phyloP scores from a whole-genome alignment of 2,113 vertebrate species.

The Struthidea cinerea region DNA sequence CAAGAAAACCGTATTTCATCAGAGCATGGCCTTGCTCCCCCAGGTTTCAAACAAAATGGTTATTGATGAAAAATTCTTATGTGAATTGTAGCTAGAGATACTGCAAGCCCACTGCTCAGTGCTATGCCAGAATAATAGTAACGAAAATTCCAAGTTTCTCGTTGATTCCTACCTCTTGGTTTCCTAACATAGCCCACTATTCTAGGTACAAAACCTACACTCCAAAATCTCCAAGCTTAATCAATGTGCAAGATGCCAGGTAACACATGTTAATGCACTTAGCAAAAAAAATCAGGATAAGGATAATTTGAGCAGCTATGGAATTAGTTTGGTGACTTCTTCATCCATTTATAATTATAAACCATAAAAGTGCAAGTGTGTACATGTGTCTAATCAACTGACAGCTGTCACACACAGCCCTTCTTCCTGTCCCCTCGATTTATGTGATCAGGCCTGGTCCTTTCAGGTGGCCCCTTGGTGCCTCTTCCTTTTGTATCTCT shows the following conservation, averaged over 20 bases:
- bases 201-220: neutral
- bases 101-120: neutral
- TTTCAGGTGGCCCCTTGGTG: neutral
- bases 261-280: neutral
- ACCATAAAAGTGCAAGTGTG: neutral
- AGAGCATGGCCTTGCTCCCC: neutral
- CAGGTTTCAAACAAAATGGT: neutral
- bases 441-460: neutral
- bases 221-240: neutral
- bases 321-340: neutral
- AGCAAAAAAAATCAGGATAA: neutral
- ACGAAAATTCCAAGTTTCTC: neutral
- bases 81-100: neutral
- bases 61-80: neutral
- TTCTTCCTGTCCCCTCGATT: neutral
- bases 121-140: neutral
- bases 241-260: neutral
- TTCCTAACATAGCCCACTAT: neutral
- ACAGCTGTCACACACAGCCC: neutral
- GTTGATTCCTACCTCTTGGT: neutral
- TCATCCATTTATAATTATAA: neutral
- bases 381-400: neutral
- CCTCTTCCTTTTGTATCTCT: neutral
- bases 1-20: neutral
- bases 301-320: neutral